These are phyloP conservation scores for Ophion costatus DNA, from an alignment of 2,888 invertebrate species.

Conservation along the genomic window DNA sequence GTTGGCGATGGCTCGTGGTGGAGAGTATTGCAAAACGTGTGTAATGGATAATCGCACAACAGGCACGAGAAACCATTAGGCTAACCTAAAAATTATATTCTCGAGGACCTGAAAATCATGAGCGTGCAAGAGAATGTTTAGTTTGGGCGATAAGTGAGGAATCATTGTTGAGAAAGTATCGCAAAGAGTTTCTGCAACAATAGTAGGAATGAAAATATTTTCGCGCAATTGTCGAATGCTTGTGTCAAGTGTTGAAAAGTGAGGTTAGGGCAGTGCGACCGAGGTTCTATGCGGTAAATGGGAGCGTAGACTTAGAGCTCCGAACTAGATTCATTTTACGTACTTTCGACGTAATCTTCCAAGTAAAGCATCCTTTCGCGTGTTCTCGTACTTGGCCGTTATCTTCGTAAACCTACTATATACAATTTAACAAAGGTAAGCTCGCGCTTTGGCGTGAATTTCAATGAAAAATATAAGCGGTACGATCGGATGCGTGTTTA, in stretches of 20 bases:
- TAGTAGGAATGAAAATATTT: slow-evolving; percentile 41
- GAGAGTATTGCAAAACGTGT: slow-evolving; percentile 8
- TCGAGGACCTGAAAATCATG: neutral
- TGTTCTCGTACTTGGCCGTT: slow-evolving; percentile 69
- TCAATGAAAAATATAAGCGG: slow-evolving; percentile 72
- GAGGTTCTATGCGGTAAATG: slow-evolving; percentile 57
- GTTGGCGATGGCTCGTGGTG: neutral
- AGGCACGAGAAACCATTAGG: slow-evolving; percentile 45
- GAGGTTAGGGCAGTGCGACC: slow-evolving; percentile 46
- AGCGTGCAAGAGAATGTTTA: neutral
- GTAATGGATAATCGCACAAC: neutral
- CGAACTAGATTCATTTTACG: slow-evolving; percentile 83
- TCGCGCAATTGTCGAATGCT: slow-evolving; percentile 37
- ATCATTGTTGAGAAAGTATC: slow-evolving; percentile 7
- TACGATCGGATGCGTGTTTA: slow-evolving; percentile 77
- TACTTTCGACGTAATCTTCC: slow-evolving; percentile 99
- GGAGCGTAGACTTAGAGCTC: slow-evolving; percentile 73
- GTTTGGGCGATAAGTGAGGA: slow-evolving; percentile 11
- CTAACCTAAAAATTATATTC: slow-evolving; percentile 55
- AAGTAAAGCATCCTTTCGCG: slow-evolving; percentile 94
- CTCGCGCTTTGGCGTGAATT: slow-evolving; percentile 69
- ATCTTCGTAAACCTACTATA: slow-evolving; percentile 72
- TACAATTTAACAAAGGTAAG: slow-evolving; percentile 73
- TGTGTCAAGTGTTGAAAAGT: slow-evolving; percentile 22
- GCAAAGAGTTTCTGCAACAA: slow-evolving; percentile 7